Percentiles rank a stretch among this genome's conserved stretches.
Evolutionary conservation across 1,140 invertebrate species (phyloP).

Genomic region (Condylostylus longicornis): DNA sequence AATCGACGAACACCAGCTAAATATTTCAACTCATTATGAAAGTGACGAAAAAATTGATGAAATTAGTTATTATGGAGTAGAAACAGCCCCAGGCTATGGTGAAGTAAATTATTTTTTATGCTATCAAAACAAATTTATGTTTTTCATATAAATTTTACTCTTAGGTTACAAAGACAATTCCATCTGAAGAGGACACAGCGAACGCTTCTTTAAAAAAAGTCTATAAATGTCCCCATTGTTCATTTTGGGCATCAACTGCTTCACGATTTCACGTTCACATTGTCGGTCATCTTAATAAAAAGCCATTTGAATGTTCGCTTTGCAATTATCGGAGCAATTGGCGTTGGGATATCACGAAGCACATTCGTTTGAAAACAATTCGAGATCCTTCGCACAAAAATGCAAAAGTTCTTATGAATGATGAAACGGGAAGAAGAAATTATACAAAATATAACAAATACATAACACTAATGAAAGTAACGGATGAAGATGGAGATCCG

Average conservation of each 20-base stretch:
- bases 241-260: conserved; percentile 80
- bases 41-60: conserved; percentile 20
- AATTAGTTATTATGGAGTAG: conserved; percentile 34
- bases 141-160: not conserved
- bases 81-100: conserved; percentile 37
- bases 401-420: conserved; percentile 73
- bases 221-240: conserved; percentile 79
- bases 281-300: conserved; percentile 79
- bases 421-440: conserved; percentile 77
- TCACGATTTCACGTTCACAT: conserved; percentile 85
- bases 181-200: conserved; percentile 30
- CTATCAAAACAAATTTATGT: not conserved
- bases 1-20: not conserved
- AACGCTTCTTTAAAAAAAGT: conserved; percentile 43
- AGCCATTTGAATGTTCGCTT: conserved; percentile 87
- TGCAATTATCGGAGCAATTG: conserved; percentile 88
- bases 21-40: not conserved
- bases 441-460: conserved; percentile 87
- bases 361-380: conserved; percentile 76
- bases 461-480: conserved; percentile 50
- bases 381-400: conserved; percentile 62
- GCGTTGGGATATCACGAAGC: conserved; percentile 92
- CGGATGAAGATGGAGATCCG: conserved; percentile 30
- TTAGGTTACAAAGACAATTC: conserved; percentile 33
- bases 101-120: conserved; percentile 27